phyloP scores from a whole-genome alignment of 2,113 vertebrate genomes.

The Ameiurus melas region DNA sequence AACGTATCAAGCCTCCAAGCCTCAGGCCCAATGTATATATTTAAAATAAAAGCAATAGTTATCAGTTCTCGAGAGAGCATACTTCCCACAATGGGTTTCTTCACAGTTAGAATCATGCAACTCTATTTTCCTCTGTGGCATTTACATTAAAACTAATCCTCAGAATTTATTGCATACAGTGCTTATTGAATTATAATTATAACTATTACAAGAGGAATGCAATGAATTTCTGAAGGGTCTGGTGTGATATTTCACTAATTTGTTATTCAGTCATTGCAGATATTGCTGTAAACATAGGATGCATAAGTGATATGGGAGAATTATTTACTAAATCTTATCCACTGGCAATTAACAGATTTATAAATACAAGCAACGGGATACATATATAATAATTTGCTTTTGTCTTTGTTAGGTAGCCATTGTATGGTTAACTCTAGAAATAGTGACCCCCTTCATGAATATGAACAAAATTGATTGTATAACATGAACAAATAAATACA shows the following conservation, averaged over 20 bases:
- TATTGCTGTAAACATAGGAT: neutral
- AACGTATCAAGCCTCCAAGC: neutral
- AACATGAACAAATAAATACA: neutral
- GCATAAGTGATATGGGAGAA: neutral
- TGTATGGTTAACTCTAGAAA: neutral
- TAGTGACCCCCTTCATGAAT: neutral
- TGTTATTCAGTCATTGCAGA: slow-evolving; percentile 3
- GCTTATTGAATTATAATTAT: slow-evolving; percentile 11
- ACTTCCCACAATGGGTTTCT: neutral
- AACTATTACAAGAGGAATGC: slow-evolving; percentile 3
- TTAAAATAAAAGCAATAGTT: neutral
- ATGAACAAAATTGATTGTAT: neutral
- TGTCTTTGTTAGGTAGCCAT: neutral
- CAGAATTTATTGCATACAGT: neutral
- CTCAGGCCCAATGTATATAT: slow-evolving; percentile 3
- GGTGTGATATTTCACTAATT: neutral
- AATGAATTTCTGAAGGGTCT: neutral
- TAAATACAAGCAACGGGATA: neutral
- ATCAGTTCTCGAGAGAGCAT: neutral
- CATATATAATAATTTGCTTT: neutral
- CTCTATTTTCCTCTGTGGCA: neutral
- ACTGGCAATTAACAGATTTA: neutral
- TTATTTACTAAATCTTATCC: neutral
- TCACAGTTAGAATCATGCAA: neutral
- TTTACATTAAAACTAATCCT: neutral